These are phyloP conservation scores for Perithous albicinctus DNA, from an alignment of 2,888 invertebrate genomes.

Conservation along the genomic window DNA sequence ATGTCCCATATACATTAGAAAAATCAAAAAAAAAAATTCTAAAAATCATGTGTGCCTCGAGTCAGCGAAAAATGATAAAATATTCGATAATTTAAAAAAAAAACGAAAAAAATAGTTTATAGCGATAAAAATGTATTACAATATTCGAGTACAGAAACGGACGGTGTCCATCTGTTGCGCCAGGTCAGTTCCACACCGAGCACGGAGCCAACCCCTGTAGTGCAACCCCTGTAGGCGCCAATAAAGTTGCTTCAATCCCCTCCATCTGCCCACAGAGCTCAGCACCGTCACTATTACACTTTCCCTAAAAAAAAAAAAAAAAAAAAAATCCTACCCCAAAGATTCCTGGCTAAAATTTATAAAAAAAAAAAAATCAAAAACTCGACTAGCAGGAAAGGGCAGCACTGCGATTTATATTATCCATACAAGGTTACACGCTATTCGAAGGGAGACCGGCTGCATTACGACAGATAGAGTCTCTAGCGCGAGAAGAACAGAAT, in stretches of 20 bases:
- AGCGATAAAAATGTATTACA: conserved; percentile 7
- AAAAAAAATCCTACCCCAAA: background rate
- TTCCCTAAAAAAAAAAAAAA: background rate
- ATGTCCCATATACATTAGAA: too few species aligned
- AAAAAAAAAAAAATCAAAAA: background rate
- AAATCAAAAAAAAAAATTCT: too few species aligned
- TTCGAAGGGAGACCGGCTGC: background rate
- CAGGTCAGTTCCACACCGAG: conserved; percentile 64
- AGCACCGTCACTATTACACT: conserved; percentile 21
- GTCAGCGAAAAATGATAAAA: background rate
- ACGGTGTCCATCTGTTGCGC: conserved; percentile 64
- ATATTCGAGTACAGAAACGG: conserved; percentile 19
- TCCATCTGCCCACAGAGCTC: conserved; percentile 13
- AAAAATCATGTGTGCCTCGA: too few species aligned
- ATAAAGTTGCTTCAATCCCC: conserved; percentile 40
- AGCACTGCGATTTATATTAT: background rate
- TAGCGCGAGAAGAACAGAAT: background rate
- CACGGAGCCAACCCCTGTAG: conserved; percentile 47
- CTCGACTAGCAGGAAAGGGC: conserved; percentile 13
- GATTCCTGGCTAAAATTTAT: background rate
- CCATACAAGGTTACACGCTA: conserved; percentile 10
- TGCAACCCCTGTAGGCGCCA: conserved; percentile 54
- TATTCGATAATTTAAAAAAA: background rate
- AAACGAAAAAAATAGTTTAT: conserved; percentile 19
- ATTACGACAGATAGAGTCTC: background rate